Percentiles rank a stretch among this genome's conserved stretches.
Conservation (phyloP, 2,797 vertebrate genomes). For the Hydrocynus forskahlii region DNA sequence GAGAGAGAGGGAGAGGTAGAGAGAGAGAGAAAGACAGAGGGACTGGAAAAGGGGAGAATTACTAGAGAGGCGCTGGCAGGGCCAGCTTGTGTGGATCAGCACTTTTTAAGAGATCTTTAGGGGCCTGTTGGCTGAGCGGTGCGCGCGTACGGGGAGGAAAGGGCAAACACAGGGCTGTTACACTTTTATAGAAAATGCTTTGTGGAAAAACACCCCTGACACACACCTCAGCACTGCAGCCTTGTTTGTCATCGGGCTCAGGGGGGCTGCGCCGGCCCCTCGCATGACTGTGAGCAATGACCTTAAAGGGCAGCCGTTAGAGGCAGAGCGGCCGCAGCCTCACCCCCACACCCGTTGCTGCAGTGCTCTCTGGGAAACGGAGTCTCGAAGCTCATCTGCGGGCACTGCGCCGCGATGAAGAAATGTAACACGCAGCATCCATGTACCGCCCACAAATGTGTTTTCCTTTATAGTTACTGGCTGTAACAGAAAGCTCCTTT, state of each 20-base stretch:
- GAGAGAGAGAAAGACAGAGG: conserved; percentile 39
- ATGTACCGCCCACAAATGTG: background rate
- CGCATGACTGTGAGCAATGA: conserved; percentile 77
- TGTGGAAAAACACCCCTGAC: conserved; percentile 86
- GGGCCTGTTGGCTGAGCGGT: conserved; percentile 80
- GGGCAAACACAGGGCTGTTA: conserved; percentile 84
- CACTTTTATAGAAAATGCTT: conserved; percentile 85
- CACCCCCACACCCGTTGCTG: conserved; percentile 66
- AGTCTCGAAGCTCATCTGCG: conserved; percentile 50
- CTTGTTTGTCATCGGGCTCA: conserved; percentile 81
- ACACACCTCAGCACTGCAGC: conserved; percentile 79
- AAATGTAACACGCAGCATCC: conserved; percentile 10
- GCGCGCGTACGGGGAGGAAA: conserved; percentile 75
- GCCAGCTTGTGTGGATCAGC: conserved; percentile 77
- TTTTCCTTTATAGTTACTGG: background rate
- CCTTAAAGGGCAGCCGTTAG: conserved; percentile 78
- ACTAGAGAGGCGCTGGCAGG: conserved; percentile 67
- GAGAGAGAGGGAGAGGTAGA: conserved; percentile 55
- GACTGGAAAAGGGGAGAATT: conserved; percentile 67
- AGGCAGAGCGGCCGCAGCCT: conserved; percentile 65
- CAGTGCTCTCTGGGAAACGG: conserved; percentile 69
- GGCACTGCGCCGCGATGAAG: conserved; percentile 5
- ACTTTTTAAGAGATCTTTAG: conserved; percentile 85
- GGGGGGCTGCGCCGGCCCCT: conserved; percentile 72
- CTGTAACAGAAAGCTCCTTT: too few relatives aligned